These are phyloP conservation scores for Castor canadensis DNA, from an alignment of 2,113 vertebrate genomes.

Conservation along the genomic window DNA sequence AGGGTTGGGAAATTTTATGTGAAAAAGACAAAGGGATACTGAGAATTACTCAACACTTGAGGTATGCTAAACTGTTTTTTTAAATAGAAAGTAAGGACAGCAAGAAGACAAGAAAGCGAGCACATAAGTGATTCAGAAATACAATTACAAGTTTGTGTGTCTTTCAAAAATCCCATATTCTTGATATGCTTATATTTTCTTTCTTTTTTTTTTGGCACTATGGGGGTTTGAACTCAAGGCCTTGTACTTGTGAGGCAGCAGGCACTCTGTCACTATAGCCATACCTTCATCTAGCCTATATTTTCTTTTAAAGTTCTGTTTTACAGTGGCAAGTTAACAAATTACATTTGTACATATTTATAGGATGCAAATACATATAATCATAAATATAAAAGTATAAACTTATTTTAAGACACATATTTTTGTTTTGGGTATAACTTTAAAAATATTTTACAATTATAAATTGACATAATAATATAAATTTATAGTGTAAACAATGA, in stretches of 20 bases:
- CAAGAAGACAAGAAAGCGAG: no score
- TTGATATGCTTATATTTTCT: not conserved
- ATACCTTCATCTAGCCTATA: no score
- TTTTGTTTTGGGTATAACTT: no score
- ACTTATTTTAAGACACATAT: no score
- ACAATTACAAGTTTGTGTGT: not conserved
- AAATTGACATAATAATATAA: no score
- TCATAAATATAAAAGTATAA: no score
- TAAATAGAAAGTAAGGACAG: not conserved
- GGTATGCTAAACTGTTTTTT: not conserved
- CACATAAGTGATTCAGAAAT: not conserved
- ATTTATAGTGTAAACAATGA: no score
- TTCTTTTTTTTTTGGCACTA: no score
- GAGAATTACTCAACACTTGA: not conserved
- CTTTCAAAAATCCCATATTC: not conserved
- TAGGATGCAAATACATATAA: not conserved
- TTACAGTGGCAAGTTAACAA: not conserved
- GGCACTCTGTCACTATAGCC: no score
- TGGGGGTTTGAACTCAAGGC: no score
- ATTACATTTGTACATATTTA: not conserved
- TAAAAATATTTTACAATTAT: no score
- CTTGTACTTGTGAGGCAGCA: no score
- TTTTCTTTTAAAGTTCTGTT: not conserved
- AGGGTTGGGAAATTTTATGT: not conserved
- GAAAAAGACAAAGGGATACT: not conserved